These are phyloP conservation scores for Botia almorhae DNA, from an alignment of 2,797 vertebrate species.

Conservation along the genomic window DNA sequence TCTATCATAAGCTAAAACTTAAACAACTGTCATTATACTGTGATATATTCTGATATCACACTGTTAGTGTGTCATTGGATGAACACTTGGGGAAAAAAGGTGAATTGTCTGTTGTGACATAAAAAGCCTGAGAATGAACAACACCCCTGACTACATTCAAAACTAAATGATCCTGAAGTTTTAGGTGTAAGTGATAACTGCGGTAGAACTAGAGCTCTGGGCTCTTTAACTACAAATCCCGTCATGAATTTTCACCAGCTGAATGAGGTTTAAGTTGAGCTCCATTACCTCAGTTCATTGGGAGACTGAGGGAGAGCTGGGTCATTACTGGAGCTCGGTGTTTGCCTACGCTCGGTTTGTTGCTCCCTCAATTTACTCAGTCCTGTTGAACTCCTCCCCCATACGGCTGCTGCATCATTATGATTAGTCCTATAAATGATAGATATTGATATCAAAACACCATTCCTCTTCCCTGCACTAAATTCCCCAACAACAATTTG, in stretches of 20 bases:
- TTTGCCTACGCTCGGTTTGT: constrained; percentile 19
- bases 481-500: constrained; percentile 37
- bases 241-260: constrained; percentile 30
- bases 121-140: neutral
- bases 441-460: constrained; percentile 19
- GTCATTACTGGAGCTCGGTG: constrained; percentile 25
- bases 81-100: neutral
- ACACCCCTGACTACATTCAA: neutral
- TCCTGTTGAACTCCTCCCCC: constrained; percentile 33
- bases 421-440: constrained; percentile 37
- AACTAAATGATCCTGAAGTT: constrained; percentile 19
- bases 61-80: neutral
- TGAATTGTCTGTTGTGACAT: neutral
- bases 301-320: constrained; percentile 26
- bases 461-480: constrained; percentile 28
- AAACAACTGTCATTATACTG: neutral
- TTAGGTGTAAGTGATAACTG: constrained; percentile 46
- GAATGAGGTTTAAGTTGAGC: constrained; percentile 42
- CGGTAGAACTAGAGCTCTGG: constrained; percentile 45
- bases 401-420: constrained; percentile 38
- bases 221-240: constrained; percentile 21
- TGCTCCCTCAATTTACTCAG: constrained; percentile 31
- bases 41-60: neutral
- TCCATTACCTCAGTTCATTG: constrained; percentile 41
- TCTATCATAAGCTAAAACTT: too few relatives aligned